Evolutionary conservation across 2,113 vertebrate genomes (phyloP).

Genomic region (Eudyptes chrysolophus): DNA sequence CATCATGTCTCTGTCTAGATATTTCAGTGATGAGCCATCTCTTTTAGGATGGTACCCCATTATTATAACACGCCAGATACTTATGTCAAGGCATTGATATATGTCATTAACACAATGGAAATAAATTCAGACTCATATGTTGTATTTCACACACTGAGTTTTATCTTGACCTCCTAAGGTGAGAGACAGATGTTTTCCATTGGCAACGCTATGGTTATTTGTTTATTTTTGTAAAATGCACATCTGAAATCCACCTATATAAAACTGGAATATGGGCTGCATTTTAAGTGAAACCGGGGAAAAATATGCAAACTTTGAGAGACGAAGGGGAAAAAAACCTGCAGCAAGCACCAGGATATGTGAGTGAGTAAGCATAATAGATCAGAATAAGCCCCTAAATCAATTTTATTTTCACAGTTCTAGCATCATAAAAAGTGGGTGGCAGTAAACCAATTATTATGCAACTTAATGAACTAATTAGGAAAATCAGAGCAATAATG

Average conservation of each 20-base stretch:
- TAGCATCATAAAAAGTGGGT: conserved; percentile 80
- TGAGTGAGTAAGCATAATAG: conserved; percentile 73
- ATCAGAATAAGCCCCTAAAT: conserved; percentile 77
- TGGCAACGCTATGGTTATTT: conserved; percentile 55
- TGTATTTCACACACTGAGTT: conserved; percentile 45
- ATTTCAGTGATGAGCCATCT: not conserved
- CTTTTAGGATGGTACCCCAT: not conserved
- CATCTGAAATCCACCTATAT: conserved; percentile 69
- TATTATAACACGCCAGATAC: not conserved
- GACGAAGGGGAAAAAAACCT: conserved; percentile 33
- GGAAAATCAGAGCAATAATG: conserved; percentile 81
- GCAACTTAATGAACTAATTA: conserved; percentile 86
- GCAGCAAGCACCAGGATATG: conserved; percentile 71
- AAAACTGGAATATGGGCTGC: conserved; percentile 59
- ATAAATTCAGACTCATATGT: conserved; percentile 37
- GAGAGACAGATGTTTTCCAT: conserved; percentile 70
- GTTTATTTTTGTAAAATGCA: conserved; percentile 50
- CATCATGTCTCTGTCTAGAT: not conserved
- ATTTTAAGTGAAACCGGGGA: conserved; percentile 62
- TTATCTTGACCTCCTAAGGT: conserved; percentile 75
- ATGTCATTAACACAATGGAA: conserved; percentile 35
- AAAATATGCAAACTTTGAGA: conserved; percentile 43
- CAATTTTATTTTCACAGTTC: conserved; percentile 81
- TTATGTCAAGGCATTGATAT: conserved; percentile 16
- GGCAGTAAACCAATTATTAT: conserved; percentile 83